Evolutionary conservation across 2,888 invertebrate genomes (phyloP).

Genomic region (Adelognathus sp.): DNA sequence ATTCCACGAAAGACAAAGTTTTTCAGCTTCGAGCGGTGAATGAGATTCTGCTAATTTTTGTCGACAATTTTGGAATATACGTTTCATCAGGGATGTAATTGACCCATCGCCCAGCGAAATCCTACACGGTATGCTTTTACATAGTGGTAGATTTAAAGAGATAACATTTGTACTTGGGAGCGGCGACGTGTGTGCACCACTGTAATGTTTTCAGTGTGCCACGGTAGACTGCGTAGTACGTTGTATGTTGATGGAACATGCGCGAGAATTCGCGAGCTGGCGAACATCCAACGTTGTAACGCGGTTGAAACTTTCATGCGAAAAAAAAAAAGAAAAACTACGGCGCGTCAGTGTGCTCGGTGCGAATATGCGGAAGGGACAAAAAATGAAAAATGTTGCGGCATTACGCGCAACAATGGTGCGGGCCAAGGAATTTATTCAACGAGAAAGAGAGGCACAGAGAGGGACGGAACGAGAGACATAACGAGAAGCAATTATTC

Average conservation of each 20-base stretch:
- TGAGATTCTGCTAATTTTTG: not conserved
- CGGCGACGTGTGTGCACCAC: not conserved
- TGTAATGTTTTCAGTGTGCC: not conserved
- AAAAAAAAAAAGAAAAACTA: not conserved
- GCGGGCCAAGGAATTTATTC: slow-evolving; percentile 35
- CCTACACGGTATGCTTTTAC: not conserved
- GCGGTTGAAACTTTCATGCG: slow-evolving; percentile 49
- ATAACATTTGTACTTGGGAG: slow-evolving; percentile 29
- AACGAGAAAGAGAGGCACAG: slow-evolving; percentile 31
- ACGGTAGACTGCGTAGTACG: not conserved
- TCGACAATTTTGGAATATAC: not conserved
- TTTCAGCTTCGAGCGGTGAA: not conserved
- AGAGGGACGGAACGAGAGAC: slow-evolving; percentile 33
- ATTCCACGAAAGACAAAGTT: not conserved
- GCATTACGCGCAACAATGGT: slow-evolving; percentile 25
- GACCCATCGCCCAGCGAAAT: not conserved
- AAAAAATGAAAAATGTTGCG: slow-evolving; percentile 33
- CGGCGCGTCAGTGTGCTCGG: not conserved
- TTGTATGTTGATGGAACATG: slow-evolving; percentile 25
- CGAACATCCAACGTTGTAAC: slow-evolving; percentile 42
- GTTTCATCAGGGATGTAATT: not conserved
- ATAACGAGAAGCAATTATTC: slow-evolving; percentile 49
- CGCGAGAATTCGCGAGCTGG: slow-evolving; percentile 42
- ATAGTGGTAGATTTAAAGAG: not conserved
- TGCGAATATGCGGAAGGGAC: not conserved